Conservation (phyloP, 1,140 invertebrate species). For the Wiebesia pumilae region DNA sequence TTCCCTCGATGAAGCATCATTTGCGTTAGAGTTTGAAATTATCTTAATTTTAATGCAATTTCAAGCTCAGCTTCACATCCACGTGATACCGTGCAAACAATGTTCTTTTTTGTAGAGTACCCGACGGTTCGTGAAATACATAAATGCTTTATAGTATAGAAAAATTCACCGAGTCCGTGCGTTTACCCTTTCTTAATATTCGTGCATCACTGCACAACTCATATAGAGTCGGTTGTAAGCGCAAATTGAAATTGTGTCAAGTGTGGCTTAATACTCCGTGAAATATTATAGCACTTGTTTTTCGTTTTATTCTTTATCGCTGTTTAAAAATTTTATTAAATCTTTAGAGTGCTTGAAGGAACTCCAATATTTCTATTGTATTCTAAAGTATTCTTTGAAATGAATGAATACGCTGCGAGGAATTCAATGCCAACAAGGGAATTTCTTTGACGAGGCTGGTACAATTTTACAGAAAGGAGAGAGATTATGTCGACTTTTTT, state of each 20-base stretch:
- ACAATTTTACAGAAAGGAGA: background rate
- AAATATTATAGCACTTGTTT: background rate
- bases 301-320: background rate
- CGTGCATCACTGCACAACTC: background rate
- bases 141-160: background rate
- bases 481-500: background rate
- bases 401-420: background rate
- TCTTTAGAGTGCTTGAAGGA: background rate
- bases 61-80: background rate
- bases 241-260: background rate
- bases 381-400: background rate
- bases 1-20: too few relatives aligned
- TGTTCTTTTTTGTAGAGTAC: background rate
- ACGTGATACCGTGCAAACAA: background rate
- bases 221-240: background rate
- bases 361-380: too few relatives aligned
- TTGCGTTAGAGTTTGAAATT: background rate
- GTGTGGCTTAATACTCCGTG: background rate
- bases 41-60: constrained; percentile 1
- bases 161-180: background rate
- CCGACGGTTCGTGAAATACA: background rate
- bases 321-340: constrained; percentile 20
- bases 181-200: background rate
- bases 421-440: background rate
- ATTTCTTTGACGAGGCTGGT: background rate